Evolutionary conservation across 2,888 invertebrate genomes (phyloP), one percentile per base, ranked within the genome.

Genomic region (Drosophila limbata): DNA sequence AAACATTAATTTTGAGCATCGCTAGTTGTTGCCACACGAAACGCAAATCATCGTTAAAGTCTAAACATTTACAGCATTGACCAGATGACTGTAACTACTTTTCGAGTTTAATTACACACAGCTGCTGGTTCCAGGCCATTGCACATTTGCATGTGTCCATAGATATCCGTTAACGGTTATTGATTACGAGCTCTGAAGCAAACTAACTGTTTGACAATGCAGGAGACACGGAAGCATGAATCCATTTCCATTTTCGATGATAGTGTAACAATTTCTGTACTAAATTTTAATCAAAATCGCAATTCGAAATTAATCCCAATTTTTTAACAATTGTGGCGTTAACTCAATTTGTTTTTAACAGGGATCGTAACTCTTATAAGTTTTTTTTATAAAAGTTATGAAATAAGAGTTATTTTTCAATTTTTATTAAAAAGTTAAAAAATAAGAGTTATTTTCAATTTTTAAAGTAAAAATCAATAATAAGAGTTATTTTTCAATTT

Each of bases 31-130:
- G 48, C 53, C 53, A 51, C 57, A 57, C 57, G 57, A 71, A 64
- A 47, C 55, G 70, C 63, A 66, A 70, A 59, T 74, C 57, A 70
- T 73, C 65, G 45, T 65, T 59, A 59, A 70, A 66, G 28, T 51
- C 42, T 35, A n/a, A 47, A 37, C 60, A 28, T 21, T 28, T 39
- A 60, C 21, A 25, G 35, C 44, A 50, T 61, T 44, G 52, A 21
- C 39, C 35, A 42, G 15, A 15, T 42, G 25, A 55, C 25, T 47
- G n/a, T 10, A 55, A 60, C 44, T n/a, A 44, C 37, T 19, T 53
- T 33, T 17, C 13, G 15, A 8, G 17, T 40, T 55, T 55, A 44
- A 55, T 55, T 55, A 55, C 21, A 45, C 25, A 37, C 47, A 52
- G 19, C 15, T 17, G 48, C 15, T 21, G n/a, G 42, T 51, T 59